Evolutionary conservation across 2,113 vertebrate genomes (phyloP).

Genomic region (Lanius collurio): DNA sequence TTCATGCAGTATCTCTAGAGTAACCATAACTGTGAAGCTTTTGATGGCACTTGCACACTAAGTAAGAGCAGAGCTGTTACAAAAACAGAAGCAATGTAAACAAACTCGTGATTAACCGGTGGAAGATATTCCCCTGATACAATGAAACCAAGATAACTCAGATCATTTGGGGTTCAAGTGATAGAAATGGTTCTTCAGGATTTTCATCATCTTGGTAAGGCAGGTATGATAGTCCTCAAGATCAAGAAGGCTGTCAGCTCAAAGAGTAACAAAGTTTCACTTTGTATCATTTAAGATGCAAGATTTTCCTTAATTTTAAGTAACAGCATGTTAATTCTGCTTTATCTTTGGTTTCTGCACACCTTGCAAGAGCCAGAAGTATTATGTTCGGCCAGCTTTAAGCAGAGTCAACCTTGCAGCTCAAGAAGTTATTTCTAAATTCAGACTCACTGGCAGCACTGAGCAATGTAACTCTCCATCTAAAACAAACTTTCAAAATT

Average conservation of each 20-base stretch:
- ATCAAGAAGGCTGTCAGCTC: not conserved
- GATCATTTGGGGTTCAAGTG: not conserved
- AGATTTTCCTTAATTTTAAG: not conserved
- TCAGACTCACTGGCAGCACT: not conserved
- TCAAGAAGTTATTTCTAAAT: not conserved
- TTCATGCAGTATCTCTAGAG: not conserved
- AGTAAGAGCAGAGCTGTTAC: not conserved
- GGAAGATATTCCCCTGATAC: not conserved
- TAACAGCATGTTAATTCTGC: fast-evolving
- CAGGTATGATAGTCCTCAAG: not conserved
- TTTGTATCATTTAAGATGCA: not conserved
- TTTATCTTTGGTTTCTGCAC: not conserved
- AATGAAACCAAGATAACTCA: not conserved
- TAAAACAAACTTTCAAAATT: not conserved
- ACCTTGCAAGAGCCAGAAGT: not conserved
- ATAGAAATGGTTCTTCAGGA: not conserved
- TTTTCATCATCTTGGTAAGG: not conserved
- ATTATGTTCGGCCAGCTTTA: not conserved
- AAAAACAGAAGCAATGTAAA: not conserved
- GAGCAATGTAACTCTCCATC: not conserved
- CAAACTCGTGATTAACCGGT: not conserved
- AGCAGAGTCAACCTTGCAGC: not conserved
- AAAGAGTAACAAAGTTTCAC: not conserved
- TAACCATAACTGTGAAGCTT: not conserved
- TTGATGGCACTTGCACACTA: not conserved